Evolutionary conservation across 2,113 vertebrate species (phyloP), one percentile per base, ranked within the genome.

Genomic region (Hoplias malabaricus): DNA sequence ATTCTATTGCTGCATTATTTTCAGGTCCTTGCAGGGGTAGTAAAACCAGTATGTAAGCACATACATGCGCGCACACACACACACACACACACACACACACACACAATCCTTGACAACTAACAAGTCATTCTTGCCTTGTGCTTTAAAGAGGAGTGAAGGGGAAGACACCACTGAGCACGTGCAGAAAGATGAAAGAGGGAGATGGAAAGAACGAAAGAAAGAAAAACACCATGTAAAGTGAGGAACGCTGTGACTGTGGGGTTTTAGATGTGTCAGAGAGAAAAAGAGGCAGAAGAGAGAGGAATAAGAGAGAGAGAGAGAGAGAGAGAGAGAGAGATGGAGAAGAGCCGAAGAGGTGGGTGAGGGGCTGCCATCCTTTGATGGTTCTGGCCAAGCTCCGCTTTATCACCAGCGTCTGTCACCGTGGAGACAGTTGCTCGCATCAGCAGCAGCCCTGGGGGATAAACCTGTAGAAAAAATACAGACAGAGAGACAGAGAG

Each of bases 401-500:
- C 80, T 88, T 90, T 88, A 90, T 91, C 89, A 87, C 79, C 74
- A 36, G 79, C 53, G 82, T 86, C 87, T 88, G 89, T 91, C 90
- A 88, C 89, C 63, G 81, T 87, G 88, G 88, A 88, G 89, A 91
- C 90, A 88, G 90, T 85, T 73, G 77, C 88, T 90, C 86, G 69
- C 88, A 88, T 89, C 90, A 89, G 88, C 87, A 84, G 59, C 85
- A 78, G 85, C 89, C 85, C 83, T 33, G 79, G 83, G 83, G 88
- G 87, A 87, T 71, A 77, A 69, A 80, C 53, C 73, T 65, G 66
- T 25, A 42, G 13, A 73, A 54, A 77, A 69, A 68, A 70, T 8
- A 75, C 29, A 67, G 59, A 31, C 65, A 40, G 40, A 66, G 53
- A 50, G 29, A 5, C 4, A 38, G 36, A 38, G 36, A 38, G 36